Evolutionary conservation across 2,888 invertebrate genomes (phyloP), one percentile per base, ranked within the genome.

Genomic region (Hemistola chrysoprasaria): DNA sequence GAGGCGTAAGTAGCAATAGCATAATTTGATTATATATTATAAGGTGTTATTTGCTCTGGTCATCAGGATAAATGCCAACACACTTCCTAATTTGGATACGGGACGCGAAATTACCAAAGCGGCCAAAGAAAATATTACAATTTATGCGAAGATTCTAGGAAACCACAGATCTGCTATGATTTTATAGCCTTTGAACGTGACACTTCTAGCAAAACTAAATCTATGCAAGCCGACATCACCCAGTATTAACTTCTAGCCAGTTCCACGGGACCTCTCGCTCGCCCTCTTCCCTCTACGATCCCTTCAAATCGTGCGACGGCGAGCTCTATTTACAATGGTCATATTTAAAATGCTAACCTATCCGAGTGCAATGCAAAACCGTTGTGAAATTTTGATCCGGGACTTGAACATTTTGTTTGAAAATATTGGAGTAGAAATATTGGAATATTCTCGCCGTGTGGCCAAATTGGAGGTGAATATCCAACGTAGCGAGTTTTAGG

Each of bases 321-420:
- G 23, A 45, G 70, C 21, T 62, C 70, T 44, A 16, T 5, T 11
- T 36, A 53, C 1, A 36, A 45, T 75, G 70, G 78, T 45, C 56
- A 44, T 56, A 65, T 72, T 69, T 62, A 64, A 65, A 69, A 78
- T 70, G 71, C 65, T 72, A 75, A 73, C 68, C 61, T 65, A 74
- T 64, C 65, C 68, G 47, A 48, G 36, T 59, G 62, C 58, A 63
- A 65, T 58, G 64, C 62, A 65, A 65, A 68, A 61, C 60, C 56
- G 49, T 59, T 58, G 56, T 65, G 65, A 75, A 70, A 71, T 70
- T 69, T 69, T 69, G 66, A 71, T 73, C 66, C 64, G 39, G 23
- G 27, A 40, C 41, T 43, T 34, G 28, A 29, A 27, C 24, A 40
- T 51, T 48, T 45, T 45, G 41, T 49, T 33, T 34, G n/a, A 16